Evolutionary conservation across 2,113 vertebrate genomes (phyloP), one percentile per base, ranked within the genome.

Genomic region (Sialia sialis): DNA sequence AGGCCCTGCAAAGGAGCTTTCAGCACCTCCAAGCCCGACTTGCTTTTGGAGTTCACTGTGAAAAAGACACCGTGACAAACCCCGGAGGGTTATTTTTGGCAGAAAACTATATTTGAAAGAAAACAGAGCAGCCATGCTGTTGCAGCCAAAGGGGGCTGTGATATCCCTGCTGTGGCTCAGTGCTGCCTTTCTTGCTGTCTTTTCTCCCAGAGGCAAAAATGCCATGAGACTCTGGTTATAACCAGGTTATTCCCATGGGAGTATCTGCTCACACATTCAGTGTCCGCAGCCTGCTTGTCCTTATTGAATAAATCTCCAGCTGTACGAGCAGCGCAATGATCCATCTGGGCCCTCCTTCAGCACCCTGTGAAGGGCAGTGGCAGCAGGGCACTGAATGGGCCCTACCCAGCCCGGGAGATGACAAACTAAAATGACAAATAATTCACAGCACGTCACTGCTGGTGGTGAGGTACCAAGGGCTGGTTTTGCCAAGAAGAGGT

Each of bases 11-110:
- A 13, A 79, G 54, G 19, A 34, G n/a, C 26, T 39, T 64, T 68
- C 63, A 41, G 48, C 56, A 56, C 12, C 70, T 68, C 34, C 0
- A 1, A 92, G 26, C 49, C 23, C 0, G 0, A 11, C n/a, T 51
- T 22, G 36, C 44, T 76, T 86, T 64, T 55, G 39, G 38, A 76
- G 83, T 64, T 75, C 18, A 2, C 44, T 44, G 19, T 67, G 89
- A 27, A 89, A 92, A 92, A 84, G n/a, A 27, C 59, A 46, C 52
- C 0, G 1, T 21, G n/a, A 30, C 38, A 21, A 84, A 78, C 6
- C 38, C 32, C 1, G 0, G 7, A 7, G 38, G 25, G 7, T 8
- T 60, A 11, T 41, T 79, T 95, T 84, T 89, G 36, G 20, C 38
- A 20, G 63, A 62, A 90, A 93, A 56, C 44, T 78, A 0, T 18